These are phyloP conservation scores for Fragum whitleyi DNA, from an alignment of 2,888 invertebrate species.

Conservation along the genomic window DNA sequence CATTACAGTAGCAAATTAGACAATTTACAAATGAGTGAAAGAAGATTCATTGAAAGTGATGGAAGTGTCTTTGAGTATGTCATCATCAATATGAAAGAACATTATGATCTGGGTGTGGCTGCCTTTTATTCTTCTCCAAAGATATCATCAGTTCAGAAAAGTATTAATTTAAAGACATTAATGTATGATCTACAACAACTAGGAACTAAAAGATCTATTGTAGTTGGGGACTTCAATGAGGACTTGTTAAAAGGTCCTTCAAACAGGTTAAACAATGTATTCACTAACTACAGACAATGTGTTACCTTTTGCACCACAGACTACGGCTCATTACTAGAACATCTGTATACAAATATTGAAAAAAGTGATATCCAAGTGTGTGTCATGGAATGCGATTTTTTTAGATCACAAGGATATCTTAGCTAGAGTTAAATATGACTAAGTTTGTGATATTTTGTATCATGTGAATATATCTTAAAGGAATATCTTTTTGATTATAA, in stretches of 20 bases:
- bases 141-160: background rate
- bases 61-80: background rate
- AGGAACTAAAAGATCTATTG: background rate
- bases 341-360: constrained; percentile 6
- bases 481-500: no score
- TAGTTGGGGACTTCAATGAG: constrained; percentile 19
- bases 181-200: background rate
- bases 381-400: constrained; percentile 3
- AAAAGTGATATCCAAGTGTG: background rate
- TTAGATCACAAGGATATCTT: constrained; percentile 2
- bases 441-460: no score
- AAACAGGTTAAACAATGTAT: background rate
- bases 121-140: constrained; percentile 23
- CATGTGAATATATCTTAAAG: no score
- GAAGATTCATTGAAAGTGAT: background rate
- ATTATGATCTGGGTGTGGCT: background rate
- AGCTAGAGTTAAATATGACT: background rate
- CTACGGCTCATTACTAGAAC: constrained; percentile 14
- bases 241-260: background rate
- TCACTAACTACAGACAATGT: background rate
- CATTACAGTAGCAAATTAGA: background rate
- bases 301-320: constrained; percentile 1
- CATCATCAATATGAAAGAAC: background rate
- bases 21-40: no score
- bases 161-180: background rate